Evolutionary conservation across 2,888 invertebrate species (phyloP), one percentile per base, ranked within the genome.

Genomic region (Microplitis deprimator): DNA sequence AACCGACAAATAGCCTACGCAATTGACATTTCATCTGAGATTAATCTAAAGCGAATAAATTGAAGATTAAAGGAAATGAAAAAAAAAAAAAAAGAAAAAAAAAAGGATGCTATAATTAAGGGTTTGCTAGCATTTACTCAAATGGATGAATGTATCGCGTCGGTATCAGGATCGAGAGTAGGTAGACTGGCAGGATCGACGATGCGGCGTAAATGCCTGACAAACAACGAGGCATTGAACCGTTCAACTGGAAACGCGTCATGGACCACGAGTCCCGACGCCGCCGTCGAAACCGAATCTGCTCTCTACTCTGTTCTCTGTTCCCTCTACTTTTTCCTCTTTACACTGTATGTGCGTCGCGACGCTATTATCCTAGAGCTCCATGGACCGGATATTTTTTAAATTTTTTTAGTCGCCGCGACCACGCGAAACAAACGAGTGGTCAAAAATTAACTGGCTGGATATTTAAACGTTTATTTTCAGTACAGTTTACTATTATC

Each of bases 241-340:
- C 84, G 84, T 85, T 86, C 85, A 84, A 75, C 81, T 83, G 84
- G 84, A 85, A 85, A 84, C 81, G 79, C 83, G 83, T 84, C 84
- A 83, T 79, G 84, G 82, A 85, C 83, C 84, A 79, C 82, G 82
- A 80, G 80, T 76, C 76, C 79, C 80, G 81, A 79, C 78, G 68
- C 74, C 73, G 68, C 69, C 75, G 68, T 65, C 75, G 73, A 68
- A 80, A 81, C 73, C 75, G 68, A 80, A 78, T 78, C 73, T 71
- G 61, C 72, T 75, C 39, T 75, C 68, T 13, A 50, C 50, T 50
- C 13, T 50, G 10, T 50, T 13, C 50, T 50, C 50, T 50, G 10
- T 50, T 13, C 50, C 8, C 50, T 50, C 13, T 13, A 50, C 50
- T 13, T 50, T 13, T 13, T 13, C 4, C 50, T 4, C 13, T 13